A percentile compares a stretch with the other conserved stretches of the same genome.
phyloP scores from a whole-genome alignment of 2,797 vertebrate species.

The Etheostoma perlongum region DNA sequence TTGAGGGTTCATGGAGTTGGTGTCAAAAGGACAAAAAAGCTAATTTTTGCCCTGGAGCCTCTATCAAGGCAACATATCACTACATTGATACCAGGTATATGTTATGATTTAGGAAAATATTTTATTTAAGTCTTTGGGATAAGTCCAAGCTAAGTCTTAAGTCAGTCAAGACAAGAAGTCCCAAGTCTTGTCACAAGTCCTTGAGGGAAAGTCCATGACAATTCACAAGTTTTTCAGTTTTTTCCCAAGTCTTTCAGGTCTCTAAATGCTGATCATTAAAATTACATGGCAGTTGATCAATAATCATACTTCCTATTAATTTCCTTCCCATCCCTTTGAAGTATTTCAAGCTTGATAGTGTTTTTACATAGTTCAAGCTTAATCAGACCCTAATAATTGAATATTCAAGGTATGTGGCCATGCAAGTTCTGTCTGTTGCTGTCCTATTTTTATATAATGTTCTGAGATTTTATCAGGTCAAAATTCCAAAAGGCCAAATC shows the following conservation, averaged over 20 bases:
- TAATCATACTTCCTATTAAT: neutral
- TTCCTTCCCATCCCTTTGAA: neutral
- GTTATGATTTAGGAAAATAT: neutral
- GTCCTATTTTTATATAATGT: neutral
- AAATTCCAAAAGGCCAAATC: no score
- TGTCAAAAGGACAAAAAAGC: no score
- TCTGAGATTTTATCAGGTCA: no score
- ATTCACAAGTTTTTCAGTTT: neutral
- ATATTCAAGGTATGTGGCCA: neutral
- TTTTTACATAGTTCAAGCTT: neutral
- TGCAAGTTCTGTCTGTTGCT: no score
- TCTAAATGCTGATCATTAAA: neutral
- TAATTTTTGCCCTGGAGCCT: neutral
- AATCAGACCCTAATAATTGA: neutral
- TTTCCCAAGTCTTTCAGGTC: neutral
- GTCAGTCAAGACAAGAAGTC: neutral
- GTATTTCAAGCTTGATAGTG: neutral
- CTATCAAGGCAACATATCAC: neutral
- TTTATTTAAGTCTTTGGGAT: neutral
- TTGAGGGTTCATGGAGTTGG: neutral
- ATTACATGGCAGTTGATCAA: neutral
- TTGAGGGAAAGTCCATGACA: neutral
- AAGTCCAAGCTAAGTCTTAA: neutral
- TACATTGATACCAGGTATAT: neutral
- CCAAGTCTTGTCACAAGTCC: neutral